A percentile compares a stretch with the other conserved stretches of the same genome.
These are phyloP conservation scores for Brachionus koreanus DNA, from an alignment of 1,140 invertebrate genomes.

Conservation along the genomic window DNA sequence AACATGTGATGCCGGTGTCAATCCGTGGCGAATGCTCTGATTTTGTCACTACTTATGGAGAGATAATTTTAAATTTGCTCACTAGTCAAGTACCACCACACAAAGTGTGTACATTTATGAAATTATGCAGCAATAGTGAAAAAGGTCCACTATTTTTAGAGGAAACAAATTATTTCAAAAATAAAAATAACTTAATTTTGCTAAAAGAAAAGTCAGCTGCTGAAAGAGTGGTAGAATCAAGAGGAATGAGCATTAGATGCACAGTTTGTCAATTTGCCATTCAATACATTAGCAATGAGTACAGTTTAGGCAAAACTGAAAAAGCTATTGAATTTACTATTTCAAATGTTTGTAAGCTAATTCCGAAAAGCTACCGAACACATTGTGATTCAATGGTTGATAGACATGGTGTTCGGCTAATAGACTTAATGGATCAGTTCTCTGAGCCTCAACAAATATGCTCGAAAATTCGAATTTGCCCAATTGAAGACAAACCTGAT, in stretches of 20 bases:
- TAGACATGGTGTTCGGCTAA: conserved; percentile 1
- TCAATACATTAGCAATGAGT: conserved; percentile 10
- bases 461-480: neutral
- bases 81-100: neutral
- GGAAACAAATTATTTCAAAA: neutral
- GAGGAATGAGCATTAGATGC: neutral
- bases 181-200: neutral
- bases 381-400: conserved; percentile 12
- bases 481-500: neutral
- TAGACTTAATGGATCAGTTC: neutral
- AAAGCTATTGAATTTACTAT: conserved; percentile 31
- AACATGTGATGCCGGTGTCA: conserved; percentile 6
- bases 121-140: neutral
- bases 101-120: neutral
- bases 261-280: conserved; percentile 22
- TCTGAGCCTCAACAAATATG: neutral
- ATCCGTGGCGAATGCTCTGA: conserved; percentile 6
- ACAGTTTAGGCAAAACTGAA: conserved; percentile 3
- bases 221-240: neutral
- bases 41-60: conserved; percentile 25
- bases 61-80: neutral
- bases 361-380: neutral
- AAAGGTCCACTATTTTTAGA: neutral
- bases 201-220: neutral
- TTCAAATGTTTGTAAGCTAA: conserved; percentile 13